Evolutionary conservation across 1,140 invertebrate genomes (phyloP), one percentile per base, ranked within the genome.

Genomic region (Aricia agestis): DNA sequence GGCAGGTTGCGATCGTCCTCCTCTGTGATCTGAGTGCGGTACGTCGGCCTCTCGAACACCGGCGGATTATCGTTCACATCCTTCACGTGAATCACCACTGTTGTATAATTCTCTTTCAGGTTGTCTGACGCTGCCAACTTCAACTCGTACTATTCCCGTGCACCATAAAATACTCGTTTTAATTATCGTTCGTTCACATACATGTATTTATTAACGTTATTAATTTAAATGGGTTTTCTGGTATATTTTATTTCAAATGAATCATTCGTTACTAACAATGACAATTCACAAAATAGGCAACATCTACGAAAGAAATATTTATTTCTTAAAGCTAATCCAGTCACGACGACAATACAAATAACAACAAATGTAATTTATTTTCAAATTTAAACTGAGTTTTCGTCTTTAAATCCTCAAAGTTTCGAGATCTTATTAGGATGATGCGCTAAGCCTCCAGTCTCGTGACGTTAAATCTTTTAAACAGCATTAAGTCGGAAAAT

Each of bases 81-180:
- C 92, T 98, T 98, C 74, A 98, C 97, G 91, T 98, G 97, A 81
- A 98, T 98, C 77, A 98, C 97, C 52, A 98, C 97, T 7, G 96
- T 98, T 5, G 98, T 98, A 92, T 97, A 97, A 93, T 98, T 98
- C 92, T 98, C 97, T 92, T 98, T 98, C 80, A 98, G 93, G 93
- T 98, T 98, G 92, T 98, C 98, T 61, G 97, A 98, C 17, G 97
- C 97, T 41, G 97, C 97, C 90, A 98, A 92, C 84, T 96, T 95
- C 82, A 98, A 93, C 93, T 98, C 97, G 92, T 98, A 98, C 97
- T 98, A 92, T 75, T 69, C 66, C 63, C 78, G 69, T 74, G 67
- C 74, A 71, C 72, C 67, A 72, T 58, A 72, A 76, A 70, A 74
- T 72, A 75, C 36, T 58, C 19, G 70, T 18, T 68, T 71, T 69